These are phyloP conservation scores for Zoanthus solanderi DNA, from an alignment of 92 coral and sea anemone species.

Conservation along the genomic window DNA sequence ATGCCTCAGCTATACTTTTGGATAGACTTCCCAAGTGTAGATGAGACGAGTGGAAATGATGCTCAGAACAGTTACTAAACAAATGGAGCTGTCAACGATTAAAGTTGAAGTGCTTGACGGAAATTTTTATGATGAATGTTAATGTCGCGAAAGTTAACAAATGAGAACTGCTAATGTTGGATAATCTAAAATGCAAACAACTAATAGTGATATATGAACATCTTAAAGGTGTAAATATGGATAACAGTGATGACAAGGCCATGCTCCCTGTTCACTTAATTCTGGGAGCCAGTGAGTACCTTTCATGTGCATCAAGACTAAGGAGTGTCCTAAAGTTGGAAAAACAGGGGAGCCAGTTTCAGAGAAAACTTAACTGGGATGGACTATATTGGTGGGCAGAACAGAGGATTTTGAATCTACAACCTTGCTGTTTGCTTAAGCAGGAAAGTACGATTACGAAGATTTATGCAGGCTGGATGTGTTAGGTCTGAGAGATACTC, in stretches of 20 bases:
- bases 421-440: neutral
- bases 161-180: conserved; percentile 36
- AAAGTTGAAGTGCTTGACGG: conserved; percentile 22
- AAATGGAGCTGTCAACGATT: conserved; percentile 46
- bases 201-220: neutral
- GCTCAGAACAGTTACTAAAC: conserved; percentile 43
- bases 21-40: conserved; percentile 13
- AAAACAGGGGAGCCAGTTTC: conserved; percentile 39
- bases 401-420: neutral
- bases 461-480: conserved; percentile 18
- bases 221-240: conserved; percentile 43
- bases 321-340: neutral
- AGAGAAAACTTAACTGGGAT: too few species aligned
- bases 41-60: conserved; percentile 56
- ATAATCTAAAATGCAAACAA: conserved; percentile 46
- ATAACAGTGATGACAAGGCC: conserved; percentile 29
- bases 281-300: too few species aligned
- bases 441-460: neutral
- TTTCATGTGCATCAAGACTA: too few species aligned
- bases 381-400: neutral
- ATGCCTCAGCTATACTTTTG: conserved; percentile 27
- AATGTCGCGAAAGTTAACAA: conserved; percentile 54
- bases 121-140: conserved; percentile 16
- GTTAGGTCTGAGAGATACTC: neutral
- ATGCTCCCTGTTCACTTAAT: conserved; percentile 28